phyloP scores from a whole-genome alignment of 2,888 invertebrate species.

The Plutella xylostella region DNA sequence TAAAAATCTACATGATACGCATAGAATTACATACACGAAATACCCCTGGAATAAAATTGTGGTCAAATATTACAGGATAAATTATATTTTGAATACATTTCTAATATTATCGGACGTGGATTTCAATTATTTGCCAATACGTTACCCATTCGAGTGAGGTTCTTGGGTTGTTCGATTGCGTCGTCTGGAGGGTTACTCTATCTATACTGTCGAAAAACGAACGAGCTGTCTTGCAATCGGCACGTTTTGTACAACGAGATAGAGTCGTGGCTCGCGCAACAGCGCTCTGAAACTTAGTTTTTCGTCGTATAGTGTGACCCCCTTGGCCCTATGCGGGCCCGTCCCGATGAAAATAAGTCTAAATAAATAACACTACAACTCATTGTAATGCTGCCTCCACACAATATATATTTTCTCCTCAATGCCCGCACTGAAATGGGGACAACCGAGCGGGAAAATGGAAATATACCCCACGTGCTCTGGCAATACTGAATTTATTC shows the following conservation, averaged over 20 bases:
- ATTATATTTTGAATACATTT: background rate
- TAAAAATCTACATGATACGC: no score
- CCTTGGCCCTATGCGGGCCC: no score
- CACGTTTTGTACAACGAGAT: no score
- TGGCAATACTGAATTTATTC: constrained; percentile 43
- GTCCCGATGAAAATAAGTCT: constrained; percentile 47
- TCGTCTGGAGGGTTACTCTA: constrained; percentile 41
- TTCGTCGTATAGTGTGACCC: no score
- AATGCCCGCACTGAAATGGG: constrained; percentile 44
- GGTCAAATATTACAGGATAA: background rate
- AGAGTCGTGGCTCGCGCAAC: no score
- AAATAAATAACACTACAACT: constrained; percentile 59
- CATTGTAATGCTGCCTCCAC: constrained; percentile 50
- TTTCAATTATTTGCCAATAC: constrained; percentile 57
- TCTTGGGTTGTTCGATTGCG: constrained; percentile 37
- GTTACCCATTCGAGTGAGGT: constrained; percentile 35
- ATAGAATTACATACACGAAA: no score
- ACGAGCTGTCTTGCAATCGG: no score
- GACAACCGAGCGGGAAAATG: constrained; percentile 32
- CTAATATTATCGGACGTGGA: constrained; percentile 26
- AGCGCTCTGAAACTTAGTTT: constrained; percentile 48
- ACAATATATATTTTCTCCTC: constrained; percentile 57
- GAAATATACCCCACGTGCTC: constrained; percentile 37
- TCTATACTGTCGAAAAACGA: constrained; percentile 48
- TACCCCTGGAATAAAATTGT: no score